These are phyloP conservation scores for Carduelis carduelis DNA, from an alignment of 2,797 vertebrate genomes.

Conservation along the genomic window DNA sequence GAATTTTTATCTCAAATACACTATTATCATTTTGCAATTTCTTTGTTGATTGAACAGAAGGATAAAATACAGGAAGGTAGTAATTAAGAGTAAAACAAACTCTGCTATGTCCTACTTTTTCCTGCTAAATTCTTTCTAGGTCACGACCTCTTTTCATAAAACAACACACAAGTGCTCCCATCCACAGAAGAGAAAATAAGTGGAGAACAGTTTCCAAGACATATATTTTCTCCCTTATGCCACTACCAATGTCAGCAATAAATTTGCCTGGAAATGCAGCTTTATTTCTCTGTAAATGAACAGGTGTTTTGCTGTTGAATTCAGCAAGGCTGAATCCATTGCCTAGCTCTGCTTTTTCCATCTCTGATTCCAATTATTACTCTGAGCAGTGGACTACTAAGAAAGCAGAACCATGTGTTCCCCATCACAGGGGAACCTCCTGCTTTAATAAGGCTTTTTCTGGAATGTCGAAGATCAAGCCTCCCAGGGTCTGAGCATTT, in stretches of 20 bases:
- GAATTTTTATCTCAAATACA: background rate
- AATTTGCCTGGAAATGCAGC: background rate
- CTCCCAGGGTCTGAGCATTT: background rate
- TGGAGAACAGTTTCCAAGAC: background rate
- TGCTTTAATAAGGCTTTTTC: background rate
- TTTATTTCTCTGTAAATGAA: background rate
- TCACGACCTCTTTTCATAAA: background rate
- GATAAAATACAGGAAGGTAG: background rate
- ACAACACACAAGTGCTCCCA: background rate
- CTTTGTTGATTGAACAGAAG: background rate
- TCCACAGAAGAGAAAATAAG: background rate
- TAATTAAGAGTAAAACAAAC: background rate
- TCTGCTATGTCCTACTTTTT: background rate
- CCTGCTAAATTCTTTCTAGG: background rate
- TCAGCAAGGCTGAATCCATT: background rate
- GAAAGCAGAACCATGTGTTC: background rate
- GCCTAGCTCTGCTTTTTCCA: background rate
- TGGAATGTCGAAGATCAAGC: background rate
- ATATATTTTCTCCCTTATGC: background rate
- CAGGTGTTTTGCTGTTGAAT: background rate
- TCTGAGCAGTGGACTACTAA: background rate
- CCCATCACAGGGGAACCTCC: background rate
- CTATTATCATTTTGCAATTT: background rate
- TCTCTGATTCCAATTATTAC: accelerated
- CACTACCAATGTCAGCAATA: background rate